Base-by-base conservation (phyloP, 1,140 invertebrate species). In the Pogonomyrmex barbatus region DNA sequence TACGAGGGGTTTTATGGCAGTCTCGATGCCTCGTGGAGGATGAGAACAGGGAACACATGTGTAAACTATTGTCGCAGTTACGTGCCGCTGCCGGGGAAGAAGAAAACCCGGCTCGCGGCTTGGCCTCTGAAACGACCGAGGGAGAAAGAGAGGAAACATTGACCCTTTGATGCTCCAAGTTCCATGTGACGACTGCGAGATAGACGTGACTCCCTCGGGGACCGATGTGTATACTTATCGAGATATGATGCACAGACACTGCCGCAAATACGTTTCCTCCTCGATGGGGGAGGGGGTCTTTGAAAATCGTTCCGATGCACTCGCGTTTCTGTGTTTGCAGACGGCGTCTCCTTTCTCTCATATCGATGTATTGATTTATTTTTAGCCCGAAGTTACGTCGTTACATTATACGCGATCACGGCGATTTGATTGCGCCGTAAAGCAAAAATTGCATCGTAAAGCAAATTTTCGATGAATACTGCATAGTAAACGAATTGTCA, bases 161-260 rank as follows among this genome's bases (percentile, higher is more conserved):
- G 89, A 90, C 88, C 88, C 86, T 90, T 90, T 87, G 88, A 90
- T 90, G 85, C 88, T 50, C 47, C 70, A 89, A 87, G 84, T 87
- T 84, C 65, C 84, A 90, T 85, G 89, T 87, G 89, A 89, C 79
- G 86, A 85, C 89, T 62, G 68, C 68, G 71, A 89, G 85, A 89
- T 87, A 79, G 76, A 90, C 88, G 89, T 89, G 88, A 87, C 88
- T 87, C 79, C 36, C 75, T n/a, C 50, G 70, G 75, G 62, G 76
- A 42, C 50, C 56, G 14, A 71, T 56, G 65, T 58, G 30, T 71
- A 73, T 17, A 60, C 47, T 60, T 73, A 58, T 45, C 10, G 42
- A 39, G 54, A 30, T 60, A n/a, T 12, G 6, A 17, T 4, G 56
- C 39, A n/a, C 33, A 70, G 62, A 54, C 8, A 65, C 47, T 4